Conservation (phyloP, 2,888 invertebrate genomes). For the Daptonema setosum region DNA sequence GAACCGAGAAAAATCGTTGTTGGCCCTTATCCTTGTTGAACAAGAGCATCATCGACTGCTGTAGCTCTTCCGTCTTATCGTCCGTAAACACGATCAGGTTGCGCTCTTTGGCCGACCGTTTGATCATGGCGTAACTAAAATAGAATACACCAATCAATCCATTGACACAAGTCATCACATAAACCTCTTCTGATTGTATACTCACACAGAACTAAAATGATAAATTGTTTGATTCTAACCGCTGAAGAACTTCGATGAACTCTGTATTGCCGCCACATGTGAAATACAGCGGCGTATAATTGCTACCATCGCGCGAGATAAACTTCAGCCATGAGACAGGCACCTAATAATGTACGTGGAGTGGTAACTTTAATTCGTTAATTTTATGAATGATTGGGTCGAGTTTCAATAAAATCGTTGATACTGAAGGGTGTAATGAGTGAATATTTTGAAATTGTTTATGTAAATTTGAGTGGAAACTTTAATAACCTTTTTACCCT, state of each 20-base stretch:
- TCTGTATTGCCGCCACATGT: slow-evolving; percentile 63
- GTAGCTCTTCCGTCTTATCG: slow-evolving; percentile 43
- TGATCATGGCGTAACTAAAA: slow-evolving; percentile 15
- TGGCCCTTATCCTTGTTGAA: neutral
- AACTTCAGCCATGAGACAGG: slow-evolving; percentile 29
- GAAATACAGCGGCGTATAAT: slow-evolving; percentile 60
- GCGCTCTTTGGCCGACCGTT: slow-evolving; percentile 46
- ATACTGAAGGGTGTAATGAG: no score
- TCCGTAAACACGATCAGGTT: slow-evolving; percentile 47
- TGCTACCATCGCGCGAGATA: slow-evolving; percentile 47
- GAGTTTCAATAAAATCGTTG: no score
- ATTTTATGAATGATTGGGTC: no score
- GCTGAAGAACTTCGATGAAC: slow-evolving; percentile 37
- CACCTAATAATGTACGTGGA: neutral
- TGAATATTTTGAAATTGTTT: no score
- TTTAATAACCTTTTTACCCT: neutral
- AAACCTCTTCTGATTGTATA: neutral
- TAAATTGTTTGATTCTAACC: no score
- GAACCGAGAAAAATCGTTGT: slow-evolving; percentile 1
- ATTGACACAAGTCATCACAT: neutral
- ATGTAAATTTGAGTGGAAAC: no score
- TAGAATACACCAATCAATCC: neutral
- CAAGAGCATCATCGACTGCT: slow-evolving; percentile 63
- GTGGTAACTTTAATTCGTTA: neutral
- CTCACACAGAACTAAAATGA: neutral